phyloP scores from a whole-genome alignment of 2,888 invertebrate species.

The Zygogramma bicolorata region DNA sequence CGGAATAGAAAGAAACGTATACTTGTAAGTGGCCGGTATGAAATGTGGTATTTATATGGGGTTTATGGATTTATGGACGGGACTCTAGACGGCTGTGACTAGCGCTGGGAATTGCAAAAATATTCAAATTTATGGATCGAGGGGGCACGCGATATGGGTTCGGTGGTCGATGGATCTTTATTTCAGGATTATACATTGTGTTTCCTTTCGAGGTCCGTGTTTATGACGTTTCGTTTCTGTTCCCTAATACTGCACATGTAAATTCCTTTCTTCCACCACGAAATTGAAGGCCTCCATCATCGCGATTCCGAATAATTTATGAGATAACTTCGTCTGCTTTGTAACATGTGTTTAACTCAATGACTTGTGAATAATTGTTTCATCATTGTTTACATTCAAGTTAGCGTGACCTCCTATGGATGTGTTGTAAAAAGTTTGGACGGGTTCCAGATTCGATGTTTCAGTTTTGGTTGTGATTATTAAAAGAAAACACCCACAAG shows the following conservation, averaged over 20 bases:
- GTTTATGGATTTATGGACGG: constrained; percentile 29
- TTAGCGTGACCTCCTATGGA: too few species aligned
- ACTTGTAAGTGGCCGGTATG: constrained; percentile 14
- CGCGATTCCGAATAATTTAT: too few species aligned
- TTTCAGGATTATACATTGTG: not conserved
- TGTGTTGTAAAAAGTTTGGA: too few species aligned
- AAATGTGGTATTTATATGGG: constrained; percentile 13
- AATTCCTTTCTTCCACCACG: too few species aligned
- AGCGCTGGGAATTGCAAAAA: constrained; percentile 22
- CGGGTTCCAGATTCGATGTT: too few species aligned
- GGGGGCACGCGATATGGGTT: constrained; percentile 27
- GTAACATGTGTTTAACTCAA: too few species aligned
- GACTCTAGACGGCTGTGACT: constrained; percentile 12
- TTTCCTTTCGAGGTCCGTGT: not conserved
- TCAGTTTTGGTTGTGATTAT: too few species aligned
- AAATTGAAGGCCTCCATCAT: too few species aligned
- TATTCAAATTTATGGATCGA: constrained; percentile 27
- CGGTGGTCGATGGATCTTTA: constrained; percentile 1
- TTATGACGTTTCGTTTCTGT: not conserved
- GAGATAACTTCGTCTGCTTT: too few species aligned
- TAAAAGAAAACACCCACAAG: too few species aligned
- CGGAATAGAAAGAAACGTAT: constrained; percentile 14
- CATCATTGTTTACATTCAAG: too few species aligned
- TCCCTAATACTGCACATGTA: not conserved
- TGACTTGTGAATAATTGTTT: too few species aligned